Evolutionary conservation across 2,888 invertebrate species (phyloP).

Genomic region (Euspilapteryx auroguttella): DNA sequence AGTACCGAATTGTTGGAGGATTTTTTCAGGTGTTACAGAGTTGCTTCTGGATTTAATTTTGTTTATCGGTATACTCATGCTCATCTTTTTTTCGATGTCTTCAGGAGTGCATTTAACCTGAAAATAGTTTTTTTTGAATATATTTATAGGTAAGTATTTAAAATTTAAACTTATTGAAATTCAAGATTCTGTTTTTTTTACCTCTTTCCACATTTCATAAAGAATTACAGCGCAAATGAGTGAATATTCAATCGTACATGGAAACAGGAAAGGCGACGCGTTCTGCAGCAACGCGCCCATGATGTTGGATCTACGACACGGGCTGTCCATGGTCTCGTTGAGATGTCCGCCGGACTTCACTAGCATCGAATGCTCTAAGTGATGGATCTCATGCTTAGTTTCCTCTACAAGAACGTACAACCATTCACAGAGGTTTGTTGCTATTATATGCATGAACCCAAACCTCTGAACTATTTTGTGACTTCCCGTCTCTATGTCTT

Average conservation of each 20-base stretch:
- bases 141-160: too few relatives aligned
- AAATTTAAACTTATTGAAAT: too few relatives aligned
- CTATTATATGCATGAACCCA: conserved; percentile 93
- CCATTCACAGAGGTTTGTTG: conserved; percentile 93
- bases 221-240: conserved; percentile 87
- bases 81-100: conserved; percentile 43
- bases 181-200: too few relatives aligned
- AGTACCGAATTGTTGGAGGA: conserved; percentile 49
- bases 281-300: conserved; percentile 73
- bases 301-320: conserved; percentile 65
- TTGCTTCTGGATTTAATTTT: conserved; percentile 46
- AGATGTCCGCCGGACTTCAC: conserved; percentile 12
- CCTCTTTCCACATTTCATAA: conserved; percentile 91
- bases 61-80: neutral
- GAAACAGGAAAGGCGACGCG: conserved; percentile 80
- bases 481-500: conserved; percentile 63
- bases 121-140: too few relatives aligned
- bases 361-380: conserved; percentile 57
- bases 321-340: conserved; percentile 17
- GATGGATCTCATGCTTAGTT: conserved; percentile 84
- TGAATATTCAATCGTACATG: conserved; percentile 89
- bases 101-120: conserved; percentile 50
- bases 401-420: conserved; percentile 84
- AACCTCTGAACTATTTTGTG: conserved; percentile 78
- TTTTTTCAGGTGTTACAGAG: conserved; percentile 52